Evolutionary conservation across 2,888 invertebrate species (phyloP).

Genomic region (Acleris literana): DNA sequence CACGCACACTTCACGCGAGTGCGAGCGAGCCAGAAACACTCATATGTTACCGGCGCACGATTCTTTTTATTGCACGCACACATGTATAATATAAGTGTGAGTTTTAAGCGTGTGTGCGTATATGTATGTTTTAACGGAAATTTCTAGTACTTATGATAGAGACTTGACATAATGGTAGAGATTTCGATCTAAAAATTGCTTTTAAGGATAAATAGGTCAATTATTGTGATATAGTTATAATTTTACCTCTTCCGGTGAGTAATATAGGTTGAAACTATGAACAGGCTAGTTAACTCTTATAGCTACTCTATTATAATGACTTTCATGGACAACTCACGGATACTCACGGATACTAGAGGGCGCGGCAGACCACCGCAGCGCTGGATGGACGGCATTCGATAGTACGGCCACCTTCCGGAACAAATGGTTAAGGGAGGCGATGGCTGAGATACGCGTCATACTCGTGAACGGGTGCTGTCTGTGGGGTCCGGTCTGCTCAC

Average conservation of each 20-base stretch:
- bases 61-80: conserved; percentile 27
- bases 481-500: no score
- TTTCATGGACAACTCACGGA: no score
- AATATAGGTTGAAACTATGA: neutral
- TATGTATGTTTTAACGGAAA: conserved; percentile 25
- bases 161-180: conserved; percentile 22
- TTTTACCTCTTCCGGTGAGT: neutral
- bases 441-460: no score
- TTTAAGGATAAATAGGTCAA: conserved; percentile 12
- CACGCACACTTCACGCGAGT: neutral
- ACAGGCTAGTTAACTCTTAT: no score
- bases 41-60: conserved; percentile 29
- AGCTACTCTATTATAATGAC: no score
- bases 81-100: conserved; percentile 12
- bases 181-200: conserved; percentile 28
- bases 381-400: no score
- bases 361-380: no score
- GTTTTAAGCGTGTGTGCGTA: conserved; percentile 11
- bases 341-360: no score
- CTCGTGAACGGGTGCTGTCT: no score
- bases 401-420: no score
- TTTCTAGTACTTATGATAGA: conserved; percentile 24
- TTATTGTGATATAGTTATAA: conserved; percentile 5
- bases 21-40: conserved; percentile 8
- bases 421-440: no score